Base-by-base conservation (phyloP, 2,888 invertebrate genomes). In the Plutella xylostella region DNA sequence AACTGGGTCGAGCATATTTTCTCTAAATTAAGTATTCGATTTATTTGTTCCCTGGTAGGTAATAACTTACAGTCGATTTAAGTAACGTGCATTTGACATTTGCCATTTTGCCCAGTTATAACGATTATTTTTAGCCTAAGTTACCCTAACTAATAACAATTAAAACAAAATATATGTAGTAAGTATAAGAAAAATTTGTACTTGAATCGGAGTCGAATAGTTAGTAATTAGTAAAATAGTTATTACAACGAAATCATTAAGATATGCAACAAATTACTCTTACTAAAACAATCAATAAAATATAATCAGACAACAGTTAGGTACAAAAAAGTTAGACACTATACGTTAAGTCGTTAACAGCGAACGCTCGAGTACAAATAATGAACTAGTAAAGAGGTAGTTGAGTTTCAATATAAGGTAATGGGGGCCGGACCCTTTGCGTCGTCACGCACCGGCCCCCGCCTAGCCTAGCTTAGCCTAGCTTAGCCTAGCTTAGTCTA, bases 311-410 rank as follows among this genome's bases (percentile, higher is more conserved):
- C 74, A 77, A 78, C 72, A 75, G 74, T 77, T 72, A 76, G 74
- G 68, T 65, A 69, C 66, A 70, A 74, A 71, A 67, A 63, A 62
- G 65, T 59, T n/a, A n/a, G n/a, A n/a, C n/a, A n/a, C n/a, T n/a
- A n/a, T n/a, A 69, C 64, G 69, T 70, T 63, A 65, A 67, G 66
- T 72, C 69, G 65, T 69, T 68, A 78, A 77, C 75, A 72, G 71
- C 57, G 65, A 72, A 72, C 68, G 67, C 69, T 70, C 65, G 63
- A 72, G 60, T 70, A 69, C 60, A 59, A 69, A 68, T 71, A 69
- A 74, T 68, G 76, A 77, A 78, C 79, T 78, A 73, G 69, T 68
- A 79, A 78, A 79, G 82, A 83, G 80, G 82, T 83, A 83, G 78
- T 71, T 74, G 79, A 80, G 79, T 80, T 80, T 70, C 73, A 64